Percentiles rank a stretch among this genome's conserved stretches.
These are phyloP conservation scores for Carduelis carduelis DNA, from an alignment of 2,797 vertebrate genomes.

Conservation along the genomic window DNA sequence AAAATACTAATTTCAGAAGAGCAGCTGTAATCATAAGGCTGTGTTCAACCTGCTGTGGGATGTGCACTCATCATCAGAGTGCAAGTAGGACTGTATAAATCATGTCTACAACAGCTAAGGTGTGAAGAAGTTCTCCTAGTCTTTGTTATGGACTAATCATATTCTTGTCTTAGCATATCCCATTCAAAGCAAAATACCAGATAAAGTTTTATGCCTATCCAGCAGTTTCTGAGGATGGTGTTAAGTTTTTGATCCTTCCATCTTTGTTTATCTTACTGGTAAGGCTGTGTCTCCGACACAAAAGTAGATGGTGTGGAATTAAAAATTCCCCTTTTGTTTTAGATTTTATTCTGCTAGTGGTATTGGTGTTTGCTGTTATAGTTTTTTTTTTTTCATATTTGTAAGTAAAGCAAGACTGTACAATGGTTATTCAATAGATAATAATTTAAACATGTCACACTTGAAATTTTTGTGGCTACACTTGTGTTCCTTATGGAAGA, in stretches of 20 bases:
- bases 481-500: not conserved
- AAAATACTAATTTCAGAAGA: not conserved
- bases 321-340: not conserved
- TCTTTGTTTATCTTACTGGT: not conserved
- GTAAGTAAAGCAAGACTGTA: not conserved
- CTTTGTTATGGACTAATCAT: not conserved
- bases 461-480: not conserved
- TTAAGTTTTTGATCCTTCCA: not conserved
- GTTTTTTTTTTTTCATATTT: not conserved
- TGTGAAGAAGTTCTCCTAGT: not conserved
- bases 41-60: not conserved
- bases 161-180: not conserved
- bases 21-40: not conserved
- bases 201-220: not conserved
- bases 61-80: not conserved
- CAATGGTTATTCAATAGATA: not conserved
- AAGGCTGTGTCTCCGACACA: not conserved
- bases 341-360: not conserved
- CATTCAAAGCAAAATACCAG: not conserved
- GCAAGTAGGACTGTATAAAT: not conserved
- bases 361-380: not conserved
- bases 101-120: not conserved
- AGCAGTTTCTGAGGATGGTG: not conserved
- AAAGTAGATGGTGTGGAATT: not conserved
- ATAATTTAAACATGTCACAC: not conserved